Conservation (phyloP, 2,888 invertebrate species). For the Operophtera brumata region DNA sequence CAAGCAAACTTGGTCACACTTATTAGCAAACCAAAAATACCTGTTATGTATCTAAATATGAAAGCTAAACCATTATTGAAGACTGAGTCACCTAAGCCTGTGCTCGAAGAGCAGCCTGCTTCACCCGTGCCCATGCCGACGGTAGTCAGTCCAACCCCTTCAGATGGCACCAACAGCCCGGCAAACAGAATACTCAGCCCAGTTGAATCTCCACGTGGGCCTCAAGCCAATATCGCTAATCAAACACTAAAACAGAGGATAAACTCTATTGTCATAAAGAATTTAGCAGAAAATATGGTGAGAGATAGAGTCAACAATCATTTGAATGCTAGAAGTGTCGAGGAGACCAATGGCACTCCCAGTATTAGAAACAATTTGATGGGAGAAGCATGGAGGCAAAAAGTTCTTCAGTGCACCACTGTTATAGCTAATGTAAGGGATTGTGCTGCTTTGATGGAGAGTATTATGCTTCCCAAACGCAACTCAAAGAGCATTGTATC, state of each 20-base stretch:
- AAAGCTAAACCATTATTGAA: conserved; percentile 64
- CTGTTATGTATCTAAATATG: conserved; percentile 78
- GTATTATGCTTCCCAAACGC: conserved; percentile 82
- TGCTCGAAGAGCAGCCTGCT: conserved; percentile 62
- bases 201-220: conserved; percentile 72
- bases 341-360: conserved; percentile 69
- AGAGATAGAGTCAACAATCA: conserved; percentile 74
- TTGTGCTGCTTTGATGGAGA: conserved; percentile 87
- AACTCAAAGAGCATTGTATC: conserved; percentile 85
- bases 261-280: conserved; percentile 92
- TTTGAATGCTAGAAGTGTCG: conserved; percentile 66
- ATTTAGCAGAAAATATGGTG: conserved; percentile 91
- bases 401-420: conserved; percentile 89
- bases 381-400: conserved; percentile 90
- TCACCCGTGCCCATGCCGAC: conserved; percentile 59
- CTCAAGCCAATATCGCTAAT: conserved; percentile 81
- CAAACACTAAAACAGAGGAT: conserved; percentile 93
- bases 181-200: conserved; percentile 78
- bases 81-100: conserved; percentile 77
- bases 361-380: conserved; percentile 70
- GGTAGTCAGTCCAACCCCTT: conserved; percentile 70
- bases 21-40: conserved; percentile 87
- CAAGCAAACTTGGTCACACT: conserved; percentile 95
- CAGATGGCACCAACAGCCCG: conserved; percentile 69
- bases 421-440: conserved; percentile 90